Percentiles rank a stretch among this genome's conserved stretches.
Evolutionary conservation across 2,888 invertebrate genomes (phyloP).

Genomic region (Ceriagrion tenellum): DNA sequence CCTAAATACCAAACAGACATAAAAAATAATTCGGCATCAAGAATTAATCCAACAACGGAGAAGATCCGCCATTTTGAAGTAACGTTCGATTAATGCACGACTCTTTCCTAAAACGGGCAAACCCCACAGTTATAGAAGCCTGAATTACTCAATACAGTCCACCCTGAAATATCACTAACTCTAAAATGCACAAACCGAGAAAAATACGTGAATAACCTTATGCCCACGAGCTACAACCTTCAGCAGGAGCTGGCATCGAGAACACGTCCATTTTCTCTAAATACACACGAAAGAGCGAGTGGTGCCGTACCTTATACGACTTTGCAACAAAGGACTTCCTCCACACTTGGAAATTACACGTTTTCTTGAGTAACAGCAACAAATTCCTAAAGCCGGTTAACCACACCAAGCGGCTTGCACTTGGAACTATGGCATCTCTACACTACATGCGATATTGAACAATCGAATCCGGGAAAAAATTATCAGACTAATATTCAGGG

Average conservation of each 20-base stretch:
- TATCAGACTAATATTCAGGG: background rate
- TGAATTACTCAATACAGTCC: background rate
- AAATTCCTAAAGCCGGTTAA: slow-evolving; percentile 36
- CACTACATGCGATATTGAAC: background rate
- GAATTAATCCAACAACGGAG: slow-evolving; percentile 20
- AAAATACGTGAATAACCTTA: background rate
- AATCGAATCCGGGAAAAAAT: background rate
- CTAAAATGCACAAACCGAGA: background rate
- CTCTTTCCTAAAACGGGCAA: background rate
- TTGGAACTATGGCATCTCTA: slow-evolving; percentile 6
- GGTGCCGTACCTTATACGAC: background rate
- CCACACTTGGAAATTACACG: background rate
- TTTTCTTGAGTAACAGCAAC: background rate
- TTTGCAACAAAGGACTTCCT: background rate
- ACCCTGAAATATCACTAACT: background rate
- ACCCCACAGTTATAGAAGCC: background rate
- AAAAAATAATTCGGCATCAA: background rate
- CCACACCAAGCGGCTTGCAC: slow-evolving; percentile 48
- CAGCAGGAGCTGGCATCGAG: background rate
- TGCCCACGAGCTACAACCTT: slow-evolving; percentile 22
- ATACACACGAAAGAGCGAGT: background rate
- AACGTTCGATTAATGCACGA: slow-evolving; percentile 5
- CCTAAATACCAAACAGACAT: background rate
- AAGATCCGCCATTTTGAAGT: slow-evolving; percentile 54
- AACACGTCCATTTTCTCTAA: background rate